Base-by-base conservation (phyloP, 2,797 vertebrate species). In the Gastrophryne carolinensis region DNA sequence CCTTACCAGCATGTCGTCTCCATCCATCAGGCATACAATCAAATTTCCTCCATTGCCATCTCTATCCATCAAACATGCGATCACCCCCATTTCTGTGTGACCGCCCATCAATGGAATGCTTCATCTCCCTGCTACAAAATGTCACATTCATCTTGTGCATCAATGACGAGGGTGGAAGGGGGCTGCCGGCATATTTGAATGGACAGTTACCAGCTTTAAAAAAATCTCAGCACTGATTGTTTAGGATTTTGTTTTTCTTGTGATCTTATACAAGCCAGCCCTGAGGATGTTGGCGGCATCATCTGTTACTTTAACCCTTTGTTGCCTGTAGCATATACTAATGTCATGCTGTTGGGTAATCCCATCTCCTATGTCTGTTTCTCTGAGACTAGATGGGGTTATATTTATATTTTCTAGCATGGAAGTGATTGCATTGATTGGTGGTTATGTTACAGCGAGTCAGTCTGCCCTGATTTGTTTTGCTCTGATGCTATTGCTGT, bases 201-300 rank as follows among this genome's bases (percentile, higher is more conserved):
- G 64, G 64, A 52, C 64, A 52, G 47, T 26, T 53, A 47, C 17
- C 21, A 49, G 27, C 30, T 17, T 26, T 0, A 21, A 21, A 47
- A 47, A 68, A 54, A 54, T 68, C 50, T 56, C 9, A 9, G 23
- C 65, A 54, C 54, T 39, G 34, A 68, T 68, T 68, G 30, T 34
- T 7, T 12, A 39, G 65, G 65, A 67, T 67, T 67, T 37, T n/a
- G n/a, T n/a, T n/a, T 68, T 54, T 7, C 21, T 21, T n/a, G n/a
- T 34, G 30, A 35, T 37, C 19, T 13, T 47, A 34, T 24, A 39
- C 47, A n/a, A 8, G 49, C 17, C 41, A 35, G 19, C 30, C 47
- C 44, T 35, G 35, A 53, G 64, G 47, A 65, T 10, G 19, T 17
- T 27, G 26, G 49, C 5, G 4, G n/a, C 9, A 30, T 15, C 26